phyloP scores from a whole-genome alignment of 1,140 invertebrate species.

The Sesamia nonagrioides region DNA sequence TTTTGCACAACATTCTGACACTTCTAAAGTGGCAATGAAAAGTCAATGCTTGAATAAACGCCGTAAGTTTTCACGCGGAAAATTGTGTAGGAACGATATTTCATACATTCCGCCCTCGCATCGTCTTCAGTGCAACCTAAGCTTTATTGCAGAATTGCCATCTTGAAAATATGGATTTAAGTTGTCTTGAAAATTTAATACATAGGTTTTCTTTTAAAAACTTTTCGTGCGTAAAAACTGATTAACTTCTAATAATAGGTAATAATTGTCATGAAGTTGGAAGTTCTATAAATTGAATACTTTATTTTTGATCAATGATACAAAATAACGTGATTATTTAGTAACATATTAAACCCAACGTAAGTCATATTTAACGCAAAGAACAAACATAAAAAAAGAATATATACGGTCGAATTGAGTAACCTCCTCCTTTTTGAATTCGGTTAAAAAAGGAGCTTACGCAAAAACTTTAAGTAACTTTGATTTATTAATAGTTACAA shows the following conservation, averaged over 20 bases:
- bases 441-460: neutral
- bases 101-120: constrained; percentile 5
- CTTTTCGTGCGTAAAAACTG: no score
- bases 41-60: neutral
- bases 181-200: no score
- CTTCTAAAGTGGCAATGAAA: neutral
- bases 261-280: no score
- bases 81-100: neutral
- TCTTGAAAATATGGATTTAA: neutral
- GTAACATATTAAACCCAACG: neutral
- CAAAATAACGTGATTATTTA: neutral
- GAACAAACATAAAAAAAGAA: no score
- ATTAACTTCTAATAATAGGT: no score
- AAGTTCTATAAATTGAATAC: neutral
- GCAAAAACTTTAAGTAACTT: constrained; percentile 5
- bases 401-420: no score
- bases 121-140: neutral
- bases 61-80: neutral
- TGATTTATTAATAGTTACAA: constrained; percentile 26
- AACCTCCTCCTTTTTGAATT: no score
- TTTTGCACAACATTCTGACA: neutral
- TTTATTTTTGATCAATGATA: neutral
- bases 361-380: neutral
- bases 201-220: no score
- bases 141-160: neutral